These are phyloP conservation scores for Apoderus coryli DNA, from an alignment of 2,888 invertebrate genomes.

Conservation along the genomic window DNA sequence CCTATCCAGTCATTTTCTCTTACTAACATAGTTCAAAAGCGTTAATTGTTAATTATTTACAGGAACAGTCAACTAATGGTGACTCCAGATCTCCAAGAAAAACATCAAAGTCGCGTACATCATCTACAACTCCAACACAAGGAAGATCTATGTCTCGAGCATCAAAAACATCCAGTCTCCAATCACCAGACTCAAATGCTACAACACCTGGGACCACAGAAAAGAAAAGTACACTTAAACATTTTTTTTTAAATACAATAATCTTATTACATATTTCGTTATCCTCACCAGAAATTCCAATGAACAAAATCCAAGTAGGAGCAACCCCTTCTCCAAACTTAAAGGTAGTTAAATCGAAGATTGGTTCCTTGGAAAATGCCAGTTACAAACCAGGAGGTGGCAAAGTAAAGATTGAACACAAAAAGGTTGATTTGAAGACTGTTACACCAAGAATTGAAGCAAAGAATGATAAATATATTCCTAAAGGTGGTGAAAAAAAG, in stretches of 20 bases:
- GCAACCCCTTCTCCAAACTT: slow-evolving; percentile 84
- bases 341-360: slow-evolving; percentile 83
- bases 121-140: slow-evolving; percentile 28
- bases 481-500: slow-evolving; percentile 85
- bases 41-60: too few relatives aligned
- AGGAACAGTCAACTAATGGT: slow-evolving; percentile 43
- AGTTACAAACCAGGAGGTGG: slow-evolving; percentile 82
- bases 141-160: slow-evolving; percentile 32
- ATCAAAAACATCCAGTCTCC: slow-evolving; percentile 39
- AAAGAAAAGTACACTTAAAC: slow-evolving; percentile 54
- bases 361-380: slow-evolving; percentile 81
- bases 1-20: too few relatives aligned
- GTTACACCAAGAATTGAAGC: slow-evolving; percentile 80
- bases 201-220: slow-evolving; percentile 36
- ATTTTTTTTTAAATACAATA: too few relatives aligned
- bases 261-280: too few relatives aligned
- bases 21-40: too few relatives aligned
- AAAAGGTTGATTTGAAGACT: slow-evolving; percentile 72
- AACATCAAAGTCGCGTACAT: slow-evolving; percentile 39
- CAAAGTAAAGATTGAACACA: slow-evolving; percentile 73
- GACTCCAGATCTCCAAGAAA: slow-evolving; percentile 58
- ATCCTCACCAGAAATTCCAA: slow-evolving; percentile 73
- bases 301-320: slow-evolving; percentile 89
- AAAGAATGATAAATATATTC: slow-evolving; percentile 75
- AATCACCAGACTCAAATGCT: slow-evolving; percentile 55